Base-by-base conservation (phyloP, 2,888 invertebrate species). In the Tinea trinotella region DNA sequence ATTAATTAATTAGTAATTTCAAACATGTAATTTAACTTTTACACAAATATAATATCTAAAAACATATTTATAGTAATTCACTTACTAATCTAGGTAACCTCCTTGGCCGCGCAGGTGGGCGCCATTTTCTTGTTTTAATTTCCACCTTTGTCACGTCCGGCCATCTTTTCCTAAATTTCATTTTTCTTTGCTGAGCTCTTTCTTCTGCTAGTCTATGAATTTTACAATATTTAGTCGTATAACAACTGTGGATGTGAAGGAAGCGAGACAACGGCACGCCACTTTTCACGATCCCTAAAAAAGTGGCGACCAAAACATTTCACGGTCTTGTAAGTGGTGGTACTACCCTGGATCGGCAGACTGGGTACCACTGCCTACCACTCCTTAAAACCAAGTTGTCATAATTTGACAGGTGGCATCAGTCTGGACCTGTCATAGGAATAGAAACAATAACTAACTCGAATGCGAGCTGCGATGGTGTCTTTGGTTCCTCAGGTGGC, bases 121-220 rank as follows among this genome's bases (percentile, higher is more conserved):
- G 58, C 84, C 84, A 84, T 0, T 70, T 72, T 3, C 58, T 59
- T 0, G 80, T 82, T 2, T 15, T 55, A 5, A 84, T 60, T 58
- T 63, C 67, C 0, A 71, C 74, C 49, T 76, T 76, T 0, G 67
- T 69, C 3, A 84, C 58, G 49, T 73, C 71, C 0, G 84, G 83
- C 84, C 83, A 84, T 1, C 62, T 64, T 0, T 75, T 58, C 55
- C 76, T 81, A 64, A 79, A 81, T 1, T 75, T 64, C 7, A 61
- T 61, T 52, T 64, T 69, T 0, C 84, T 66, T 13, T 69, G 13
- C 57, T 69, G 46, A 0, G 83, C 74, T 13, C 79, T 60, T 34
- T 66, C 56, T 9, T 72, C 72, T 0, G 76, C 75, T 36, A 74
- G 73, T 6, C 84, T 84, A 30, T 12, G 12, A 20, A 6, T 22